Percentiles rank a stretch among this genome's conserved stretches.
phyloP scores from a whole-genome alignment of 2,797 vertebrate genomes.

The Chloroceryle inda region DNA sequence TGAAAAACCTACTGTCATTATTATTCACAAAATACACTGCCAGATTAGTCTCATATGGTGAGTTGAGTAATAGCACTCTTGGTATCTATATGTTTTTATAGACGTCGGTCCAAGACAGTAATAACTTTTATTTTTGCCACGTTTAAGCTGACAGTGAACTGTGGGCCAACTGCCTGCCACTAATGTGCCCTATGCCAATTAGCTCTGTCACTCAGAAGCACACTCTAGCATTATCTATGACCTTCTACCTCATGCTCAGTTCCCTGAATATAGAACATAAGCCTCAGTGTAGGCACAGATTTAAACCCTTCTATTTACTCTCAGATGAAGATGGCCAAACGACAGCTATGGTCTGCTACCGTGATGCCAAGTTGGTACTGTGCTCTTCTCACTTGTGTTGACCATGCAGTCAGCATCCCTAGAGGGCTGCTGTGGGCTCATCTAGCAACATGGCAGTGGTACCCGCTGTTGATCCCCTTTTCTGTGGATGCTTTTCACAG shows the following conservation, averaged over 20 bases:
- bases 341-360: accelerated
- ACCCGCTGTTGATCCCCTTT: not conserved
- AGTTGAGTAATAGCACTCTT: not conserved
- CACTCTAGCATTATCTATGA: not conserved
- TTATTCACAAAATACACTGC: not conserved
- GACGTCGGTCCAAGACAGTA: not conserved
- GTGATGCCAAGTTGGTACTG: not conserved
- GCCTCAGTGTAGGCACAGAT: not conserved
- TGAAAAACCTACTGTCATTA: not conserved
- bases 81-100: not conserved
- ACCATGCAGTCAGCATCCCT: not conserved
- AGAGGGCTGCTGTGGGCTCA: not conserved
- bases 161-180: not conserved
- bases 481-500: not conserved
- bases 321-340: not conserved
- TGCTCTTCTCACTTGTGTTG: not conserved
- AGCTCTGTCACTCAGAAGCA: not conserved
- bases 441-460: not conserved
- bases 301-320: not conserved
- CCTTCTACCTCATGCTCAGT: not conserved
- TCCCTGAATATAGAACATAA: not conserved
- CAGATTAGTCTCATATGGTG: not conserved
- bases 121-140: slow-evolving; percentile 9
- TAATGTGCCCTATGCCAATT: not conserved
- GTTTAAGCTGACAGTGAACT: not conserved